phyloP scores from a whole-genome alignment of 1,140 invertebrate species.

The Daktulosphaira vitifoliae region DNA sequence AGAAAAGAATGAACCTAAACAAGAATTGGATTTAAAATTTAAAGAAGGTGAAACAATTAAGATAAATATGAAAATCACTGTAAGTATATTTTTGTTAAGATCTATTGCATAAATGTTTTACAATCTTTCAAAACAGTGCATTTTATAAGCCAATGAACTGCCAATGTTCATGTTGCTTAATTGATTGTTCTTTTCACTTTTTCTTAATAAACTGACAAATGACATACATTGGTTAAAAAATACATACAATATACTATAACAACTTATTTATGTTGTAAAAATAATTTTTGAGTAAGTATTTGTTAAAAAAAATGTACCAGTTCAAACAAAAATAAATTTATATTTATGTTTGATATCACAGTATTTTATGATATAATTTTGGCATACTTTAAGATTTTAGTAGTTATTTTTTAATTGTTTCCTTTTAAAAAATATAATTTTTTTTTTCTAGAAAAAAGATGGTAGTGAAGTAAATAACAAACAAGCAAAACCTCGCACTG shows the following conservation, averaged over 20 bases:
- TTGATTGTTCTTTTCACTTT: background rate
- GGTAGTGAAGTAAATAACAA: constrained; percentile 54
- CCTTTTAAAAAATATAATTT: too few relatives aligned
- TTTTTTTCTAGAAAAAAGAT: constrained; percentile 69
- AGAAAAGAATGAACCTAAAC: constrained; percentile 64
- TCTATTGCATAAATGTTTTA: too few relatives aligned
- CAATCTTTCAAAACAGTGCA: too few relatives aligned
- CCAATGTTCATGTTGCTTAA: background rate
- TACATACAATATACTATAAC: too few relatives aligned
- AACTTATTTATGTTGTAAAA: too few relatives aligned
- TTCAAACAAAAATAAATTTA: too few relatives aligned
- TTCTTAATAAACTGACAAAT: background rate
- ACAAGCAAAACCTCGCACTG: constrained; percentile 51
- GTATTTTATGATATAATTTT: too few relatives aligned
- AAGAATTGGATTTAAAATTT: constrained; percentile 88
- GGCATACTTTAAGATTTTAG: too few relatives aligned
- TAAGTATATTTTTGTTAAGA: constrained; percentile 48
- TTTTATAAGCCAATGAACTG: background rate
- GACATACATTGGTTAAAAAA: constrained; percentile 2
- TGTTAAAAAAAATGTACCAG: too few relatives aligned
- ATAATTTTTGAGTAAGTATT: too few relatives aligned
- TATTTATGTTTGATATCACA: too few relatives aligned
- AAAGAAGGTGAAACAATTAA: constrained; percentile 98
- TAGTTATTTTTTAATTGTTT: too few relatives aligned
- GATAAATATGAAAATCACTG: constrained; percentile 96